Evolutionary conservation across 2,888 invertebrate species (phyloP).

Genomic region (Alloscopus bannaensis): DNA sequence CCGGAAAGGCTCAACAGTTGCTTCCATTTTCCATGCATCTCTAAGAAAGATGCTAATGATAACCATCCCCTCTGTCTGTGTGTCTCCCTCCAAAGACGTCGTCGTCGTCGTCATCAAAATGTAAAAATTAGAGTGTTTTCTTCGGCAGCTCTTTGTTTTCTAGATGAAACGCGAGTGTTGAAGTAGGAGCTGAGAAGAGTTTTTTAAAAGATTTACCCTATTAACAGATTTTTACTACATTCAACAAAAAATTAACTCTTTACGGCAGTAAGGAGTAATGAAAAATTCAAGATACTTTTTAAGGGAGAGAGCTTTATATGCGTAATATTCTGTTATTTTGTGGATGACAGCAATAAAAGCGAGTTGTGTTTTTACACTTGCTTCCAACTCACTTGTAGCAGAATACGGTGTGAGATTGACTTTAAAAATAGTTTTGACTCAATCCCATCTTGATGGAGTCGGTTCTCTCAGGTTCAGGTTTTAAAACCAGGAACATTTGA

Average conservation of each 20-base stretch:
- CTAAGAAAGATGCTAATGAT: conserved; percentile 29
- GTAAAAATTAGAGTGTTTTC: conserved; percentile 8
- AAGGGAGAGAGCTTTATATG: too few relatives aligned
- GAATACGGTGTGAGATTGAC: too few relatives aligned
- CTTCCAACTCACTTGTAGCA: too few relatives aligned
- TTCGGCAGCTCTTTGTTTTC: conserved; percentile 49
- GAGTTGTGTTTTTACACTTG: conserved; percentile 25
- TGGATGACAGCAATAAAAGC: conserved; percentile 38
- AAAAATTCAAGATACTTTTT: too few relatives aligned
- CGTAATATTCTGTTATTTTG: too few relatives aligned
- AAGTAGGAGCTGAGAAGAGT: conserved; percentile 11
- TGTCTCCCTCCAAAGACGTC: too few relatives aligned
- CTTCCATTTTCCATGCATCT: background rate
- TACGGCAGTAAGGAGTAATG: too few relatives aligned
- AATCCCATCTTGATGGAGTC: too few relatives aligned
- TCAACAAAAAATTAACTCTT: conserved; percentile 8
- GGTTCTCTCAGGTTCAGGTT: too few relatives aligned
- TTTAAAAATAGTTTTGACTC: too few relatives aligned
- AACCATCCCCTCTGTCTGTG: conserved; percentile 23
- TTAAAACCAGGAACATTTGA: too few relatives aligned
- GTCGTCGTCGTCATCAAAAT: conserved; percentile 18
- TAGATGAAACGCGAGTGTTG: background rate
- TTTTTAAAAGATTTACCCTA: conserved; percentile 2
- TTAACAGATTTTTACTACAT: background rate
- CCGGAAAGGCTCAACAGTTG: conserved; percentile 23